Conservation (phyloP, 1,140 invertebrate genomes). For the Aphelinus certus region DNA sequence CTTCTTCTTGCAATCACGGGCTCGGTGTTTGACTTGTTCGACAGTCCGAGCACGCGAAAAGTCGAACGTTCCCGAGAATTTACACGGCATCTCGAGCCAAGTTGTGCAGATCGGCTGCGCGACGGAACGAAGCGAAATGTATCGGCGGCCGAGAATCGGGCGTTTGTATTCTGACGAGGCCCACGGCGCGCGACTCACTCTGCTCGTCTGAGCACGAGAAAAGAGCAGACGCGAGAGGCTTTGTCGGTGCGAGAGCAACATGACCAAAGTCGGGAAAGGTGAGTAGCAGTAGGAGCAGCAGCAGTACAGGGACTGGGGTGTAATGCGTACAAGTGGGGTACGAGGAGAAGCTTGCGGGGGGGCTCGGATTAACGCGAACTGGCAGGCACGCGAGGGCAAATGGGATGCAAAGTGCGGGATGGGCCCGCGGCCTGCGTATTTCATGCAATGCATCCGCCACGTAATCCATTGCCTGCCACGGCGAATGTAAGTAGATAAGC, state of each 20-base stretch:
- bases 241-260: constrained; percentile 14
- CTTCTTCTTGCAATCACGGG: no score
- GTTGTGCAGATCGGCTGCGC: no score
- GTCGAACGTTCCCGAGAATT: no score
- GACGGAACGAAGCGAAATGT: no score
- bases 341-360: constrained; percentile 46
- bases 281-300: background rate
- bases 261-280: no score
- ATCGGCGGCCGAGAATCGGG: no score
- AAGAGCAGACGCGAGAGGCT: background rate
- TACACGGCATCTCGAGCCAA: no score
- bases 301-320: background rate
- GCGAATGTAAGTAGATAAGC: constrained; percentile 46
- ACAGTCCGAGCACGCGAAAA: no score
- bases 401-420: constrained; percentile 51
- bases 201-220: background rate
- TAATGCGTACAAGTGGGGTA: constrained; percentile 44
- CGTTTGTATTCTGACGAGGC: no score
- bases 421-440: constrained; percentile 41
- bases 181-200: no score
- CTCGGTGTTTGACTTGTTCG: no score
- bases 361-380: constrained; percentile 48
- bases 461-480: constrained; percentile 46
- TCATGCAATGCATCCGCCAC: constrained; percentile 46
- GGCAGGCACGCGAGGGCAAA: constrained; percentile 44